These are phyloP conservation scores for Gila orcuttii DNA, from an alignment of 2,113 vertebrate genomes.

Conservation along the genomic window DNA sequence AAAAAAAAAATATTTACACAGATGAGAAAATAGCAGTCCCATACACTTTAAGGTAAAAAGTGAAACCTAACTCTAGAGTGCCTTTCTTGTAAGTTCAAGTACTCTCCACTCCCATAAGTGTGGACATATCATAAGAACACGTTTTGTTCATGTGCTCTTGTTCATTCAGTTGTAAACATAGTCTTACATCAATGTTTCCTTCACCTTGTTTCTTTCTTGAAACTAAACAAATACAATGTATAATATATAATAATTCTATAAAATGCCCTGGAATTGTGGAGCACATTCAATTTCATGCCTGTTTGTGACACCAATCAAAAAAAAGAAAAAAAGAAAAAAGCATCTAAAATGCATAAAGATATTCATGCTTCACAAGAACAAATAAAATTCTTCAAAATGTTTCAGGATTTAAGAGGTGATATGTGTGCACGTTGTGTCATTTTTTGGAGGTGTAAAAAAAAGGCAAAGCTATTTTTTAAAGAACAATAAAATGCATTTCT, in stretches of 20 bases:
- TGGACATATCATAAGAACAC: conserved; percentile 34
- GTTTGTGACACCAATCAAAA: neutral
- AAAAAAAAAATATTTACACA: conserved; percentile 71
- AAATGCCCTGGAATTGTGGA: conserved; percentile 43
- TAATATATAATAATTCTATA: conserved; percentile 20
- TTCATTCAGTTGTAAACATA: conserved; percentile 56
- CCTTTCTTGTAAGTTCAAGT: conserved; percentile 64
- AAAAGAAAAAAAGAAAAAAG: neutral
- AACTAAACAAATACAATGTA: neutral
- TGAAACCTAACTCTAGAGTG: conserved; percentile 60
- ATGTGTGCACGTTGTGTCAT: neutral
- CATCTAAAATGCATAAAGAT: conserved; percentile 5
- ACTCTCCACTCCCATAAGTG: conserved; percentile 47
- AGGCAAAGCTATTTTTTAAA: neutral
- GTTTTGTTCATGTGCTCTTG: conserved; percentile 29
- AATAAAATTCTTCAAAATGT: conserved; percentile 24
- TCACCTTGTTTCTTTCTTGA: conserved; percentile 46
- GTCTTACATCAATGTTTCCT: conserved; percentile 47
- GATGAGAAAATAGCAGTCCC: conserved; percentile 80
- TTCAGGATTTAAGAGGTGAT: neutral
- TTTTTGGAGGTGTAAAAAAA: conserved; percentile 21
- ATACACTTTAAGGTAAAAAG: conserved; percentile 76
- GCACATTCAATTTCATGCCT: conserved; percentile 33
- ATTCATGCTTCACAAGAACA: conserved; percentile 38
- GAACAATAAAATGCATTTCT: neutral